Conservation (phyloP, 2,113 vertebrate genomes). For the Sturnus vulgaris region DNA sequence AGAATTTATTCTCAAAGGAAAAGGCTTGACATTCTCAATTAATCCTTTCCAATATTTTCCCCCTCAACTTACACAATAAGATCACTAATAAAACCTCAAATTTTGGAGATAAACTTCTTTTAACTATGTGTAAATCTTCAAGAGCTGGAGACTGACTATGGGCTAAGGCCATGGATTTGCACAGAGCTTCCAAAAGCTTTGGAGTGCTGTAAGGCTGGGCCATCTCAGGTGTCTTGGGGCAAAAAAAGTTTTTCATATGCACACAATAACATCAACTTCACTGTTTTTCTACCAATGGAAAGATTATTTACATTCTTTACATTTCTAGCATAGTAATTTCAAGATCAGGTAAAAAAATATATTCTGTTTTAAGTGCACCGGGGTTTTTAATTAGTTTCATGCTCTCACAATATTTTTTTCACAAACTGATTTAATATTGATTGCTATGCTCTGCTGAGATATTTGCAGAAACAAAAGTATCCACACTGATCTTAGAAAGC, state of each 20-base stretch:
- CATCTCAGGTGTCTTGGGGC: background rate
- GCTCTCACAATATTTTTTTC: background rate
- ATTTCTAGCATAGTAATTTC: background rate
- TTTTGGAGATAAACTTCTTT: background rate
- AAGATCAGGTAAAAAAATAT: background rate
- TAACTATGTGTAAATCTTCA: background rate
- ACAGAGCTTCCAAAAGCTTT: background rate
- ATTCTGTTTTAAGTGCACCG: background rate
- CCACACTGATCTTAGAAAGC: background rate
- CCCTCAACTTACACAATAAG: background rate
- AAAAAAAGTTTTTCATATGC: background rate
- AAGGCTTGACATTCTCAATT: constrained; percentile 78
- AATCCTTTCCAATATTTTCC: constrained; percentile 61
- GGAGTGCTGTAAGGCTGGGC: background rate
- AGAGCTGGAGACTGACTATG: background rate
- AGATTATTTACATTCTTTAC: background rate
- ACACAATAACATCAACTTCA: background rate
- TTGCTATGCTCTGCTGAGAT: background rate
- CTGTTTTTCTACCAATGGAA: background rate
- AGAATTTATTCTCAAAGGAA: constrained; percentile 83
- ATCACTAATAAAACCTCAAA: background rate
- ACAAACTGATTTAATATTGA: background rate
- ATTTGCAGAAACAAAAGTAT: background rate
- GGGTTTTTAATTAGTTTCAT: accelerated
- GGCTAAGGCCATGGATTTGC: background rate